Evolutionary conservation across 1,140 invertebrate genomes (phyloP).

Genomic region (Zaprionus vittiger): DNA sequence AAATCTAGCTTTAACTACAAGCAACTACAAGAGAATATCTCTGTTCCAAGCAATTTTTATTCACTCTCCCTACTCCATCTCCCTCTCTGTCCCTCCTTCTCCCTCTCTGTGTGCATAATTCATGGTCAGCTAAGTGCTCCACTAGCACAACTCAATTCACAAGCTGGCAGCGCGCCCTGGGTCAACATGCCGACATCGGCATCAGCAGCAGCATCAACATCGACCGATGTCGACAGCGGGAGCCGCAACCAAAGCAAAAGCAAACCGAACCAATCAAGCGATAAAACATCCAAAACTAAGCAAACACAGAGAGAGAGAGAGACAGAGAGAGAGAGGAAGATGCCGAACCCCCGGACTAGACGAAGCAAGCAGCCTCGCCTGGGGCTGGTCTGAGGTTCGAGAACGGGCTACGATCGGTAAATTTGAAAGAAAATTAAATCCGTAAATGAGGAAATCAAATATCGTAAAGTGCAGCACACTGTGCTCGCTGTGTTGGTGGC

Average conservation of each 20-base stretch:
- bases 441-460: conserved; percentile 83
- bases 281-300: conserved; percentile 80
- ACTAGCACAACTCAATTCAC: conserved; percentile 62
- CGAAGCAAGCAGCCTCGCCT: conserved; percentile 22
- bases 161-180: conserved; percentile 53
- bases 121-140: conserved; percentile 23
- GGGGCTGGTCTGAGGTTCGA: conserved; percentile 8
- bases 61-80: background rate
- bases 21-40: background rate
- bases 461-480: conserved; percentile 73
- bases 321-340: conserved; percentile 1
- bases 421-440: conserved; percentile 83
- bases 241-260: conserved; percentile 51
- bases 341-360: background rate
- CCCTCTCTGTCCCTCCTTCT: background rate
- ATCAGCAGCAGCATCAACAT: conserved; percentile 22
- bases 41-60: background rate
- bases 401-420: conserved; percentile 74
- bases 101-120: conserved; percentile 19
- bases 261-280: conserved; percentile 66
- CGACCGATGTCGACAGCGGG: conserved; percentile 10
- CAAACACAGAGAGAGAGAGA: conserved; percentile 60
- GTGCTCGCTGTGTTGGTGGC: conserved; percentile 65
- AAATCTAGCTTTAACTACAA: background rate
- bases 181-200: conserved; percentile 49